phyloP scores from a whole-genome alignment of 2,797 vertebrate species.

The Rhinatrema bivittatum region DNA sequence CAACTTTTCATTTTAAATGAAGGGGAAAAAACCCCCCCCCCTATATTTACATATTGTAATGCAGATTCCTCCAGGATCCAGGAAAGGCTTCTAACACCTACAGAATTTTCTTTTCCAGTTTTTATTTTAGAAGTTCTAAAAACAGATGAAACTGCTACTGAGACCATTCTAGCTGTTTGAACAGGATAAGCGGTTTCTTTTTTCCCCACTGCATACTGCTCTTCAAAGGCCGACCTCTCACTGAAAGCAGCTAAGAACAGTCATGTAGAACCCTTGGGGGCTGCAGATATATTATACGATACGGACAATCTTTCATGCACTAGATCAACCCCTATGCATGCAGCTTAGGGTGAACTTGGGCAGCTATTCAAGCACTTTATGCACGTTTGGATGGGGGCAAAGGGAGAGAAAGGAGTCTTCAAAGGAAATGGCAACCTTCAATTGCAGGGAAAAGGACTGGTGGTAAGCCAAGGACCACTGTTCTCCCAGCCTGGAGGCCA shows the following conservation, averaged over 20 bases:
- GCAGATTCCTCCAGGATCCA: constrained; percentile 13
- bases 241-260: rapidly evolving
- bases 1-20: not conserved
- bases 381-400: no score
- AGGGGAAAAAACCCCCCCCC: not conserved
- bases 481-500: no score
- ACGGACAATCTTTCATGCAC: not conserved
- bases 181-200: rapidly evolving
- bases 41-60: constrained; percentile 19
- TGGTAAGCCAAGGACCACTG: no score
- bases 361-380: no score
- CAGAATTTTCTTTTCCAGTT: not conserved
- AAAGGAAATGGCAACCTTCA: no score
- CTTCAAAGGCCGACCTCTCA: not conserved
- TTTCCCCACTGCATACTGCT: no score
- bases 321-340: no score
- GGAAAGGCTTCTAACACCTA: not conserved
- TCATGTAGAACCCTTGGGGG: no score
- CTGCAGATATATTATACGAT: not conserved
- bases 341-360: no score
- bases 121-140: not conserved
- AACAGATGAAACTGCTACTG: not conserved
- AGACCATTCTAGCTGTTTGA: rapidly evolving
- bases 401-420: no score
- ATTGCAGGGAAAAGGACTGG: no score